Evolutionary conservation across 2,888 invertebrate species (phyloP), one percentile per base, ranked within the genome.

Genomic region (Agrochola lychnidis): DNA sequence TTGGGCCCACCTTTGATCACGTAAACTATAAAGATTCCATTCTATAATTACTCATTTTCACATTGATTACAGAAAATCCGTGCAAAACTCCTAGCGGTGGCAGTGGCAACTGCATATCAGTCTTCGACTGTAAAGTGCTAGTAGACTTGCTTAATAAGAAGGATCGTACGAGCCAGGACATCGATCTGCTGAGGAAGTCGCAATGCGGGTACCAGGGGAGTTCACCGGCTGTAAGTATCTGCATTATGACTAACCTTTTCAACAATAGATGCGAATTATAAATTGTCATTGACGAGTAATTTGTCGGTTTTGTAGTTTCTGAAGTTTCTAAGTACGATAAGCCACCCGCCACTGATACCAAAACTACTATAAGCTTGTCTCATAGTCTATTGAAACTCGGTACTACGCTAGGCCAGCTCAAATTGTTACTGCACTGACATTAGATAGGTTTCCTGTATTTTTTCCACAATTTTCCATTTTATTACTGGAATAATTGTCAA

Each of bases 41-140:
- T n/a, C 14, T 1, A 56, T 30, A 62, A 30, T 69, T 19, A 70
- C 3, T 56, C 19, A 5, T 25, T 64, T 45, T 36, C 25, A 62
- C 40, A 30, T 81, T 78, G 1, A n/a, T 81, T 81, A n/a, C 78
- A 83, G 83, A 83, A 74, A 6, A 22, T 4, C 2, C 86, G 59
- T 97, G 97, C 87, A 81, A 73, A 30, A 95, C 97, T 0, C 96
- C 97, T 0, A 94, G 91, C 67, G 89, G 90, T 1, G 92, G 90
- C 4, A 71, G 71, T 0, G 97, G 96, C 0, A 88, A 87, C 16
- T 97, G 97, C 86, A 86, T 96, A 5, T 90, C 91, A 0, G 87
- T 97, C 2, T 86, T 91, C 76, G 77, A 93, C 19, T 97, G 97
- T 79, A 73, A 86, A 0, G 82, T 90, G 3, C 87, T 97, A 16